Evolutionary conservation across 2,113 vertebrate species (phyloP), one percentile per base, ranked within the genome.

Genomic region (Thamnophis sirtalis): DNA sequence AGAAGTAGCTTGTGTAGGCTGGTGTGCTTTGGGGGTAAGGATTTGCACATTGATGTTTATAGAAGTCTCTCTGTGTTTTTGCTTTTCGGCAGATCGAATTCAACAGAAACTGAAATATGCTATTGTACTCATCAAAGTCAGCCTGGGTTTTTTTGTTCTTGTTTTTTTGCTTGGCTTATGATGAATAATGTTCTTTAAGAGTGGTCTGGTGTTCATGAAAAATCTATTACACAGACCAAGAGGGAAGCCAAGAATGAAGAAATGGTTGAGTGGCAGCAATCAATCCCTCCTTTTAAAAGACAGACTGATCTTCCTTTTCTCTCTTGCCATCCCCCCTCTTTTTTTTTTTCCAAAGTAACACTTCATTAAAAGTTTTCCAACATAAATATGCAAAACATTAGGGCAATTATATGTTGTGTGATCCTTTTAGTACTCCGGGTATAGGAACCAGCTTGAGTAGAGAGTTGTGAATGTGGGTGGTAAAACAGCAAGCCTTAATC

Each of bases 181-280:
- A 98, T 99, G 98, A 99, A 99, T 99, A 97, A 98, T 87, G 96
- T 97, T 98, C 98, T 98, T 99, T 98, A 98, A 98, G 97, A 97
- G 97, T 97, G 91, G 98, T 96, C 98, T 98, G 97, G 98, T 98
- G 97, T 97, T 98, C 96, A 94, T 98, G 97, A 97, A 98, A 98
- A 98, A 98, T 97, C 98, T 98, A 98, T 98, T 98, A 98, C 96
- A 93, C 97, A 97, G 97, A 96, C 97, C 96, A 97, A 96, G 96
- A 97, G 94, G 97, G 97, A 97, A 98, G 97, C 97, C 97, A 98
- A 96, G 97, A 96, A 96, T 98, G 98, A 98, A 98, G 98, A 97
- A 97, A 97, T 97, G 97, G 97, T 97, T 97, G 97, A 99, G 98
- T 98, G 98, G 98, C 99, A 99, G 97, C 97, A 92, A 99, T 99